Base-by-base conservation (phyloP, 1,140 invertebrate species). In the Drosophila teissieri region DNA sequence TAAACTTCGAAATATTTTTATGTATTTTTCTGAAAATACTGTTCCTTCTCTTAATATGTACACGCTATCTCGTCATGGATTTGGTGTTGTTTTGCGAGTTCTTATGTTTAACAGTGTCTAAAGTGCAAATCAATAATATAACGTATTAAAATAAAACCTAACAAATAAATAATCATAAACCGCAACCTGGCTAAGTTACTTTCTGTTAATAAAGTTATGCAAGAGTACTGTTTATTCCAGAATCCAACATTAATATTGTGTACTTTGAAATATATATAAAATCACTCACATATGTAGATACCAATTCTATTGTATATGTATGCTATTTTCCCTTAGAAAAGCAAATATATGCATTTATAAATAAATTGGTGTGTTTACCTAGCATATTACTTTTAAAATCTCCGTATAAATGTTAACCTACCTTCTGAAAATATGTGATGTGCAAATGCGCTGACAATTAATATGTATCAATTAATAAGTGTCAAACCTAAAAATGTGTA, bases 31-130 rank as follows among this genome's bases (percentile, higher is more conserved):
- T 48, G 56, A 57, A 31, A 51, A 51, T 24, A 34, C 49, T 69
- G 62, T 75, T 75, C 37, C 36, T 69, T 72, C 42, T 74, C 68
- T 69, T 69, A 69, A 36, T 17, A 17, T 52, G 49, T 80, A 57
- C 57, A 42, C 52, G 69, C 60, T 74, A 45, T 36, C 27, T 36
- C 15, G 27, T 54, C 48, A 68, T 67, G 57, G 56, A 74, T 78
- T 78, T 62, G 53, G 57, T 62, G 53, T 67, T 78, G 62, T 62
- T 77, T 52, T 58, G 22, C 39, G 62, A 40, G 58, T 24, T 57
- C 45, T 22, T 19, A 46, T 56, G 42, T 58, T 62, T 48, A 79
- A 57, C 36, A 73, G 61, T 73, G 55, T 36, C 46, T 61, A 42
- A 63, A 19, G 42, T 44, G 51, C 45, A 11, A 15, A 15, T 31